Evolutionary conservation across 2,797 vertebrate species (phyloP).

Genomic region (Platyrinchus mystaceus): DNA sequence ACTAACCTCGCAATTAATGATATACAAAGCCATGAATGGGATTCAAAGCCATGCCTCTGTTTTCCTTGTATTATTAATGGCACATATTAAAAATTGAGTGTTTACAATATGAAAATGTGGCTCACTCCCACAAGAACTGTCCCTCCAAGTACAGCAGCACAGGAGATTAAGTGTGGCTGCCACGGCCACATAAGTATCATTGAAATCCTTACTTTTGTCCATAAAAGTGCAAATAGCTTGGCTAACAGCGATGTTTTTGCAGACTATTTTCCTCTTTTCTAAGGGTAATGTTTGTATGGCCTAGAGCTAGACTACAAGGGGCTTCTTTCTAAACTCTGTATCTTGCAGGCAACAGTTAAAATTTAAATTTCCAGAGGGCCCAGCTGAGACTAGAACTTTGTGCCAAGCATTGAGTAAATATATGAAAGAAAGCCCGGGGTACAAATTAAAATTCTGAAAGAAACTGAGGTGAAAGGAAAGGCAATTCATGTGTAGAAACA

Average conservation of each 20-base stretch:
- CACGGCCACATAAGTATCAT: background rate
- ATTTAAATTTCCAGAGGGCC: background rate
- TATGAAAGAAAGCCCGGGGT: background rate
- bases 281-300: background rate
- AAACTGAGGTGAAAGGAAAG: background rate
- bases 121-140: background rate
- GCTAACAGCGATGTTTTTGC: background rate
- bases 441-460: conserved; percentile 4
- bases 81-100: background rate
- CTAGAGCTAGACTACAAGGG: background rate
- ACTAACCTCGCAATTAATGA: background rate
- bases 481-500: background rate
- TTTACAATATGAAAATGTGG: background rate
- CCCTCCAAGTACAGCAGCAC: background rate
- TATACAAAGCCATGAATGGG: background rate
- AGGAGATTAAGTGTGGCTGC: background rate
- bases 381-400: background rate
- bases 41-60: background rate
- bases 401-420: background rate
- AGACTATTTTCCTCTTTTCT: background rate
- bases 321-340: background rate
- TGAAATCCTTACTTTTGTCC: background rate
- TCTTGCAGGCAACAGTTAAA: background rate
- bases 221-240: background rate
- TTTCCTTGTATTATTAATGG: background rate